Evolutionary conservation across 2,888 invertebrate species (phyloP).

Genomic region (Eupithecia tripunctaria): DNA sequence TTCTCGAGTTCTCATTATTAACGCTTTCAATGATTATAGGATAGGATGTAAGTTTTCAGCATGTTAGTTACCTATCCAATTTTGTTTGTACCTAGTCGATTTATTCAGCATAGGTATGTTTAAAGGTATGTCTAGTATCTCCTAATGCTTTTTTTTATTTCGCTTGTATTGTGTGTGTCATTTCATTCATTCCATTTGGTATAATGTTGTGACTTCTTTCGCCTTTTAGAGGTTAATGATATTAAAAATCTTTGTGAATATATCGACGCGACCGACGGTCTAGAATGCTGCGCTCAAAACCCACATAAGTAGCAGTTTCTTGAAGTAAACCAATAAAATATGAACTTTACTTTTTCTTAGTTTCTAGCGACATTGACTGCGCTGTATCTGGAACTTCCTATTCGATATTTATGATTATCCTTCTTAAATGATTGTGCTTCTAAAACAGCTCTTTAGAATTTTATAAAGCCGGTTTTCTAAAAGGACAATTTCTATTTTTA

Average conservation of each 20-base stretch:
- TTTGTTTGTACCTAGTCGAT: slow-evolving; percentile 16
- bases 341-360: slow-evolving; percentile 18
- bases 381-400: neutral
- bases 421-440: neutral
- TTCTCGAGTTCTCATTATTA: slow-evolving; percentile 60
- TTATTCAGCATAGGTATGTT: neutral
- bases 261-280: slow-evolving; percentile 51
- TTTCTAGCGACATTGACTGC: slow-evolving; percentile 14
- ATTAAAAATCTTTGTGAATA: slow-evolving; percentile 59
- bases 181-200: neutral
- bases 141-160: neutral
- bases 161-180: neutral
- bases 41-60: slow-evolving; percentile 52
- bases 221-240: slow-evolving; percentile 66
- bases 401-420: slow-evolving; percentile 10
- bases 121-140: neutral
- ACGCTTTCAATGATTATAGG: slow-evolving; percentile 55
- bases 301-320: slow-evolving; percentile 56
- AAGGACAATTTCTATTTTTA: slow-evolving; percentile 13
- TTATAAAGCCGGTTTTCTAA: neutral
- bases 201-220: slow-evolving; percentile 10
- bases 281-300: slow-evolving; percentile 66
- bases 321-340: slow-evolving; percentile 33
- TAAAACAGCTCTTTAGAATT: neutral
- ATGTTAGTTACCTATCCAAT: slow-evolving; percentile 48